A percentile compares a stretch with the other conserved stretches of the same genome.
Evolutionary conservation across 2,888 invertebrate species (phyloP).

Genomic region (Cynaeus angustus): DNA sequence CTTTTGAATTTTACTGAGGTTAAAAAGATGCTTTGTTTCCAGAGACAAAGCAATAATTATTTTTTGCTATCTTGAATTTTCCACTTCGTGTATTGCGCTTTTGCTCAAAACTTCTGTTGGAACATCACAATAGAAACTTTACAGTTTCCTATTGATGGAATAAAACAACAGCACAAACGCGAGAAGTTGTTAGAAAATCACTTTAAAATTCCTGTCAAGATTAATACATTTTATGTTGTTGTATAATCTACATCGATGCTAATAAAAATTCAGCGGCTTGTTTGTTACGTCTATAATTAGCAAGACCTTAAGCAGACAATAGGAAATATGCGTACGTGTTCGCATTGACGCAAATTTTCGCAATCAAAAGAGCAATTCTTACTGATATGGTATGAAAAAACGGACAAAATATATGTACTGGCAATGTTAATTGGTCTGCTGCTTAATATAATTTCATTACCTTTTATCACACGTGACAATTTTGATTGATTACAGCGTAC

Average conservation of each 20-base stretch:
- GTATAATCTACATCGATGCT: slow-evolving; percentile 18
- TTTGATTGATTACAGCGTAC: background rate
- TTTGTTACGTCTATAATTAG: slow-evolving; percentile 44
- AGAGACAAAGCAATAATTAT: no score
- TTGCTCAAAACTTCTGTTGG: no score
- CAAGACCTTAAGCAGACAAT: slow-evolving; percentile 39
- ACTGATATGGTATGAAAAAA: slow-evolving; percentile 22
- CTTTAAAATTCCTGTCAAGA: no score
- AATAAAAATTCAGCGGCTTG: slow-evolving; percentile 9
- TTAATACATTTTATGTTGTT: background rate
- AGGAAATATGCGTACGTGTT: slow-evolving; percentile 35
- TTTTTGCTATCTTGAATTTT: no score
- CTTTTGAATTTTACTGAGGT: no score
- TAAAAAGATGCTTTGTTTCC: no score
- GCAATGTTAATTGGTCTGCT: slow-evolving; percentile 5
- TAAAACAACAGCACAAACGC: no score
- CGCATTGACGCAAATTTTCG: slow-evolving; percentile 41
- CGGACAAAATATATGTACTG: slow-evolving; percentile 26
- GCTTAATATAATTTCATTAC: slow-evolving; percentile 9
- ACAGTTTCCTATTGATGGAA: no score
- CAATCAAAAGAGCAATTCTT: slow-evolving; percentile 37
- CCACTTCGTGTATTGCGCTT: no score
- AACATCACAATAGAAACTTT: no score
- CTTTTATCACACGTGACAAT: slow-evolving; percentile 6
- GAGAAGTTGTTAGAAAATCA: no score